Evolutionary conservation across 2,113 vertebrate species (phyloP), one percentile per base, ranked within the genome.

Genomic region (Lates calcarifer): DNA sequence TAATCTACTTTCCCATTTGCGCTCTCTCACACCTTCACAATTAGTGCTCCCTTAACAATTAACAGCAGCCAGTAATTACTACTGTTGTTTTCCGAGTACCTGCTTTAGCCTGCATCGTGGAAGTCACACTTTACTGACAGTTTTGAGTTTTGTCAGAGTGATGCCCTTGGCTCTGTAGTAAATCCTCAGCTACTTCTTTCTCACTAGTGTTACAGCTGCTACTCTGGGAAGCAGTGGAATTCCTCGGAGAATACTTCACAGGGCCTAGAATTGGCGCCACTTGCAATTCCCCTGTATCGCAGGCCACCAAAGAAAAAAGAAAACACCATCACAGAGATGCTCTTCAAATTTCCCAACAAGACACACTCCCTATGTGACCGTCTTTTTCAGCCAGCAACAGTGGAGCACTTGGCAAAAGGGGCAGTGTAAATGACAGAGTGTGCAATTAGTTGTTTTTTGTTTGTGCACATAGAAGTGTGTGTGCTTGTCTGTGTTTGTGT

Each of bases 31-130:
- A 90, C 83, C 84, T 86, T 85, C 66, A 77, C 85, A 88, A 91
- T 92, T 92, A 91, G 77, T 66, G 51, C 75, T 91, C 86, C 79
- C 80, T 79, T 63, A 83, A 90, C 92, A 92, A 92, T 94, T 93
- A 94, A 87, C 94, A 92, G 77, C 83, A 86, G 57, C 70, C 64
- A n/a, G 35, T 91, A 92, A 94, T 94, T 92, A 90, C 67, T 15
- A 20, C 66, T 28, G 73, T 60, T 81, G 79, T 90, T 89, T 92
- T 83, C 65, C 2, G 53, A 51, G 67, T n/a, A 79, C 85, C 74
- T 79, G 81, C 72, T 58, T 66, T 51, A 74, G 39, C 39, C 63
- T 22, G 56, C 37, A 2, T 67, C 51, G 55, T 67, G 63, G 56
- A 72, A 74, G 66, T 80, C 76, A 49, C 66, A 53, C 65, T 5